Conservation (phyloP, 2,113 vertebrate species). For the Gavialis gangeticus region DNA sequence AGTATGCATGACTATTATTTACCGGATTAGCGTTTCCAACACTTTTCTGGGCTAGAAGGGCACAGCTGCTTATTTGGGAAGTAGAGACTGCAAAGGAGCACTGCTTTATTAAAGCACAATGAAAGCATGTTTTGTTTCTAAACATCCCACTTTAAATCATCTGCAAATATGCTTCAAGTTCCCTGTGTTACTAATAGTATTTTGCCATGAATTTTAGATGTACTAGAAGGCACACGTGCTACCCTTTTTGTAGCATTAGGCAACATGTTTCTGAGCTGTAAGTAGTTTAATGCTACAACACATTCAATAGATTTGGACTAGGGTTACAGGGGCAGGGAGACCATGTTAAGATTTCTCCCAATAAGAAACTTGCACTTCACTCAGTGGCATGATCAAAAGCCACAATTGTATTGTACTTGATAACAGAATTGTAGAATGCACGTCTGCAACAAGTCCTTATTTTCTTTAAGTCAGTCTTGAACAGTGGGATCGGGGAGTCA, state of each 20-base stretch:
- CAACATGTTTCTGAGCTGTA: not conserved
- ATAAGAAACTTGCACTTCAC: slow-evolving; percentile 14
- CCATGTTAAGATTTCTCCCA: not conserved
- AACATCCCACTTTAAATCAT: not conserved
- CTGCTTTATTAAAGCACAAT: not conserved
- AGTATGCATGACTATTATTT: accelerated
- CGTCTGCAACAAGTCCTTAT: not conserved
- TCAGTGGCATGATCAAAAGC: not conserved
- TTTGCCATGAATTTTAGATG: not conserved
- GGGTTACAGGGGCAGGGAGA: slow-evolving; percentile 10
- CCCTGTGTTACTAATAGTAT: not conserved
- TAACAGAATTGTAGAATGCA: not conserved
- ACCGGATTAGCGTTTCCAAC: not conserved
- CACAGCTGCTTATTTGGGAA: not conserved
- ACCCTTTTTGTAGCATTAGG: not conserved
- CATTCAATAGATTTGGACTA: not conserved
- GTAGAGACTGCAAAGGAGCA: not conserved
- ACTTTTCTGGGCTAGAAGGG: not conserved
- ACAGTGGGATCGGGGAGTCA: not conserved
- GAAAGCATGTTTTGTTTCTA: not conserved
- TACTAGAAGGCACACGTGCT: not conserved
- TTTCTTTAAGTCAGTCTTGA: too few species aligned
- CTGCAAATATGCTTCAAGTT: not conserved
- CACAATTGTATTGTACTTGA: not conserved
- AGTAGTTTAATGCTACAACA: not conserved